Conservation (phyloP, 2,888 invertebrate species). For the Pammene aurita region DNA sequence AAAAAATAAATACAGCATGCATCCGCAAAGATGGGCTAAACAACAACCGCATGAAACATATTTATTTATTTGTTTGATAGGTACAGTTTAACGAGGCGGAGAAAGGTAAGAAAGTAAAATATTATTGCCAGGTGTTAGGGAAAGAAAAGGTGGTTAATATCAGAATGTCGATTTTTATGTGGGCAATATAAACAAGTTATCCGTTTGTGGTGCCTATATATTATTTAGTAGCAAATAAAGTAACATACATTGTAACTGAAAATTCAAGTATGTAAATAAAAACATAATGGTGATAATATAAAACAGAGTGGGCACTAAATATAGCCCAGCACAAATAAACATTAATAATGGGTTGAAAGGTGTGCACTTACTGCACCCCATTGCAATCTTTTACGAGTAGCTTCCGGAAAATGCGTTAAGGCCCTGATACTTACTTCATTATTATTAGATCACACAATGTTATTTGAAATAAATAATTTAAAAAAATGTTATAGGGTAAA, state of each 20-base stretch:
- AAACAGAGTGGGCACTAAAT: constrained; percentile 24
- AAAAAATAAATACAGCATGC: no score
- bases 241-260: background rate
- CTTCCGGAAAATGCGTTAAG: constrained; percentile 29
- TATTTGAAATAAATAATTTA: no score
- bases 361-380: constrained; percentile 26
- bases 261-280: background rate
- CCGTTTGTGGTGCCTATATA: background rate
- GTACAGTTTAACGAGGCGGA: background rate
- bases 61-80: background rate
- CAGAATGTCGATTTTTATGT: constrained; percentile 9
- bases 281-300: no score
- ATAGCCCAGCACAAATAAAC: constrained; percentile 25
- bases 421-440: background rate
- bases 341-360: constrained; percentile 31
- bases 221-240: background rate
- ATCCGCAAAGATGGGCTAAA: no score
- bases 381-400: constrained; percentile 34
- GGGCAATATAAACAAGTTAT: constrained; percentile 5
- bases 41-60: no score
- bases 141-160: constrained; percentile 9
- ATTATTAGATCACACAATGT: background rate
- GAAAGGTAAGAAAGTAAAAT: background rate
- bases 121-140: background rate
- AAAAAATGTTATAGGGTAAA: no score